Percentiles rank a stretch among this genome's conserved stretches.
phyloP scores from a whole-genome alignment of 2,888 invertebrate genomes.

The Torymus tubicola region DNA sequence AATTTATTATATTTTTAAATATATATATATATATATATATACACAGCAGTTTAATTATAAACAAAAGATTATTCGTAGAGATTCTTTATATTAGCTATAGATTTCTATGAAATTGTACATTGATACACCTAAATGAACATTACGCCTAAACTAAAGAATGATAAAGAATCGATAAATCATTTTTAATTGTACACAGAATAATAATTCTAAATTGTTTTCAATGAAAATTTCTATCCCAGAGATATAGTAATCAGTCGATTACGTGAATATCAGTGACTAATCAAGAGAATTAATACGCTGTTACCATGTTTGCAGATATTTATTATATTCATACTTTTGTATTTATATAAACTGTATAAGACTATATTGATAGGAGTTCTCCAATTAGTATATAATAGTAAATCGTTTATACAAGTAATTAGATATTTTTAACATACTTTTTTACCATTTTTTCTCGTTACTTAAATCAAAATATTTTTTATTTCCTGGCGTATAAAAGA shows the following conservation, averaged over 20 bases:
- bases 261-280: slow-evolving; percentile 31
- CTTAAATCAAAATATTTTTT: slow-evolving; percentile 34
- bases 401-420: slow-evolving; percentile 8
- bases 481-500: slow-evolving; percentile 27
- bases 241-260: slow-evolving; percentile 5
- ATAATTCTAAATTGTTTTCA: slow-evolving; percentile 13
- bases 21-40: no score
- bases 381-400: slow-evolving; percentile 9
- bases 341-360: slow-evolving; percentile 34
- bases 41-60: no score
- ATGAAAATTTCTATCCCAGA: slow-evolving; percentile 35
- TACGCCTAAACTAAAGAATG: no score
- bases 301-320: slow-evolving; percentile 50
- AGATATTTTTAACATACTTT: slow-evolving; percentile 30
- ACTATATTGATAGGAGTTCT: slow-evolving; percentile 17
- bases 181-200: not conserved
- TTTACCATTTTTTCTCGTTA: slow-evolving; percentile 25
- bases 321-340: slow-evolving; percentile 56
- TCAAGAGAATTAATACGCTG: slow-evolving; percentile 51
- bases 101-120: no score
- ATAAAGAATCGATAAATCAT: not conserved
- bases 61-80: no score
- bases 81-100: no score
- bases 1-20: no score
- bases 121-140: no score